A percentile compares a stretch with the other conserved stretches of the same genome.
phyloP scores from a whole-genome alignment of 2,113 vertebrate genomes.

The Eulemur rufifrons region DNA sequence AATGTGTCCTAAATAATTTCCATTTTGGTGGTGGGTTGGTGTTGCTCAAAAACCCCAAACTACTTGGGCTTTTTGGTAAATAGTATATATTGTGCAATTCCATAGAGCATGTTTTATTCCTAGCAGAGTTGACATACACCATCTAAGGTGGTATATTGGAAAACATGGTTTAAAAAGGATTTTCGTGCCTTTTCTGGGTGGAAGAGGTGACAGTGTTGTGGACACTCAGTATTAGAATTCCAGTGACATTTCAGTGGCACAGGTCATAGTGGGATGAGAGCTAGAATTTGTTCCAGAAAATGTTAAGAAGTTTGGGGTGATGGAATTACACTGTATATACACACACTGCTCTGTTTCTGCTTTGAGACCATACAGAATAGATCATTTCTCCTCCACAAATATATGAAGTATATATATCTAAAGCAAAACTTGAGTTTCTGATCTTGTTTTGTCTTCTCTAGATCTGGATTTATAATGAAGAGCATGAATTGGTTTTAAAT shows the following conservation, averaged over 20 bases:
- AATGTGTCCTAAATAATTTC: background rate
- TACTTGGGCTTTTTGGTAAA: too few species aligned
- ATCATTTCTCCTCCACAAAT: background rate
- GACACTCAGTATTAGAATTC: too few species aligned
- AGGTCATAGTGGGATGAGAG: background rate
- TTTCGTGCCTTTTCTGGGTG: background rate
- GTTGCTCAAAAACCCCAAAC: background rate
- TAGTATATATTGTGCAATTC: background rate
- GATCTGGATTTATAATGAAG: conserved; percentile 95
- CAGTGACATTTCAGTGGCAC: background rate
- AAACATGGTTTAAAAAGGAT: background rate
- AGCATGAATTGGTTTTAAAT: conserved; percentile 93
- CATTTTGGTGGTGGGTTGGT: background rate
- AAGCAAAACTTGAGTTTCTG: background rate
- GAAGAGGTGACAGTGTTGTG: background rate
- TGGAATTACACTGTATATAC: background rate
- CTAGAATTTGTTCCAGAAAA: background rate
- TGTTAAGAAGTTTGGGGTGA: background rate
- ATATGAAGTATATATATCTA: background rate
- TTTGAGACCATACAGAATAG: background rate
- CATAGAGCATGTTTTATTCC: background rate
- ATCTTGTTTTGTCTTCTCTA: conserved; percentile 44
- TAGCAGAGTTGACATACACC: background rate
- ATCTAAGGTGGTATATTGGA: background rate
- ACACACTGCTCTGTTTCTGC: background rate